A percentile compares a stretch with the other conserved stretches of the same genome.
These are phyloP conservation scores for Notechis scutatus DNA, from an alignment of 2,113 vertebrate species.

Conservation along the genomic window DNA sequence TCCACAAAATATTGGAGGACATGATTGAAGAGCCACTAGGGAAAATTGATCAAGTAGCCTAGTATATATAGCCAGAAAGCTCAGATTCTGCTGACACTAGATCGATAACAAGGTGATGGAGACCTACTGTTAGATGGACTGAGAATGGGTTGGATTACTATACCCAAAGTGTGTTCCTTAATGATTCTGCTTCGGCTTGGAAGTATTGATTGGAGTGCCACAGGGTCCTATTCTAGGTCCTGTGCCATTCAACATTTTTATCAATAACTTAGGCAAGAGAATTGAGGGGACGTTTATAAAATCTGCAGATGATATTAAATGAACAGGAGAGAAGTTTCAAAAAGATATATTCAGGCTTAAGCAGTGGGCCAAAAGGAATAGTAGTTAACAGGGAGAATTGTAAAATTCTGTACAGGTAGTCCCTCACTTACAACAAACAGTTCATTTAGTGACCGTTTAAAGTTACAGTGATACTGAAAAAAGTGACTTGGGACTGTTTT, in stretches of 20 bases:
- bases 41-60: not conserved
- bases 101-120: not conserved
- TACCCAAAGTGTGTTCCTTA: not conserved
- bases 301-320: not conserved
- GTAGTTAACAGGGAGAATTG: not conserved
- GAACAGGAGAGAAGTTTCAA: not conserved
- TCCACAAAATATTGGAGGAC: not conserved
- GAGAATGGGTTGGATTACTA: not conserved
- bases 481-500: not conserved
- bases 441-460: not conserved
- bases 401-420: not conserved
- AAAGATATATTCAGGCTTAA: not conserved
- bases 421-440: not conserved
- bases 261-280: not conserved
- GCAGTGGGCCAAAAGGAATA: not conserved
- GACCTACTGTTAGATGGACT: not conserved
- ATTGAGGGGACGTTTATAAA: not conserved
- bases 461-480: not conserved
- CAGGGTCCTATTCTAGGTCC: not conserved
- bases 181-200: not conserved
- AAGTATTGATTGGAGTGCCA: not conserved
- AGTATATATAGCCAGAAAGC: not conserved
- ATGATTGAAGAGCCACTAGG: not conserved
- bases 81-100: not conserved
- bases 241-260: not conserved